These are phyloP conservation scores for Sylvietta virens DNA, from an alignment of 2,113 vertebrate species.

Conservation along the genomic window DNA sequence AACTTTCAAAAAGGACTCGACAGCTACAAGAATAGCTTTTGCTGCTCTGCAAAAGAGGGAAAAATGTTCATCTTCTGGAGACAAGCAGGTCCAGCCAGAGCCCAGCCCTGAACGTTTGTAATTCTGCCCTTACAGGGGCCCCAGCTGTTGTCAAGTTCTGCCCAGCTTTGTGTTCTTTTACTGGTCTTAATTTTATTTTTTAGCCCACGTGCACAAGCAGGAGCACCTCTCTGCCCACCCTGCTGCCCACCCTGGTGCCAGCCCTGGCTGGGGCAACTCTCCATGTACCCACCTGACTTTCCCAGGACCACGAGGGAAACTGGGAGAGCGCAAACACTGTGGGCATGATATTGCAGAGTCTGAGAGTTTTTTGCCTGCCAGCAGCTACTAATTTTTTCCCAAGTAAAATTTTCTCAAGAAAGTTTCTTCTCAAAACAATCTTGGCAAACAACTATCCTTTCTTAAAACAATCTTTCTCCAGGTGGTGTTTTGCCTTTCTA, in stretches of 20 bases:
- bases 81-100: not conserved
- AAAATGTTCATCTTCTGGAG: not conserved
- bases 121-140: not conserved
- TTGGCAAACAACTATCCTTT: no score
- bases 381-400: no score
- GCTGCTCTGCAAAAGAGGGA: not conserved
- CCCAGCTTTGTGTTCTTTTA: not conserved
- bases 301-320: not conserved
- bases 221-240: not conserved
- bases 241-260: rapidly evolving
- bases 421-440: no score
- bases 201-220: rapidly evolving
- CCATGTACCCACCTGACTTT: rapidly evolving
- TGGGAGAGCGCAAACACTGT: not conserved
- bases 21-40: slow-evolving; percentile 18
- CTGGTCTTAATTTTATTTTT: not conserved
- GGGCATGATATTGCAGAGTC: no score
- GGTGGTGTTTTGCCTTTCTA: no score
- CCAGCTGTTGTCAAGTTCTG: not conserved
- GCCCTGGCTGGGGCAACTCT: not conserved
- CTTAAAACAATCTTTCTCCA: no score
- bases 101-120: not conserved
- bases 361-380: no score
- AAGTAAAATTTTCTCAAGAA: no score
- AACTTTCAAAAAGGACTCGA: slow-evolving; percentile 21